Evolutionary conservation across 2,888 invertebrate species (phyloP), one percentile per base, ranked within the genome.

Genomic region (Machimus atricapillus): DNA sequence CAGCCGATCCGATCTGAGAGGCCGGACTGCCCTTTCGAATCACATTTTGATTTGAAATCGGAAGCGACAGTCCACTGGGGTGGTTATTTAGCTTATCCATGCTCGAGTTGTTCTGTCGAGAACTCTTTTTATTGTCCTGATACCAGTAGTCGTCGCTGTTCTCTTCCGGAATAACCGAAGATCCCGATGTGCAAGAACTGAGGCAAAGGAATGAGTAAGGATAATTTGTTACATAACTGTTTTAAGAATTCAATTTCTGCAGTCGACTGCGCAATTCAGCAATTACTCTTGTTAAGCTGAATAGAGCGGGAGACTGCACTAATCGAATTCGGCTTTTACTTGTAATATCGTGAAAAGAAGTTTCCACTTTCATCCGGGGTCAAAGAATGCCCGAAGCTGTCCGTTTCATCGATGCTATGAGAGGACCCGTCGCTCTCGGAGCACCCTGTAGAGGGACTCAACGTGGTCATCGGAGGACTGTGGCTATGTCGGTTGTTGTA

Each of bases 381-480:
- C 86, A 94, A 91, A 3, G 94, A 94, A 90, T 94, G 94, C 19
- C 93, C 93, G 89, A 93, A 94, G 87, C 94, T 92, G 81, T 94
- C 94, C 2, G 93, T 92, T 87, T 95, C 95, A 89, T 95, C 95
- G 90, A 95, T 94, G 85, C 95, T 95, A 77, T 95, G 92, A 2
- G 95, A 95, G 0, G 95, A 95, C 43, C 95, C 95, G 66, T 95
- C 95, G 23, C 95, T 95, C 90, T 95, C 95, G 0, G 95, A 95
- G 83, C 94, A 95, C 88, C 93, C 94, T 66, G 94, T 94, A 37
- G 94, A 94, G 66, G 95, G 95, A 90, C 94, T 95, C 82, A 94
- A 93, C 86, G 94, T 94, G 81, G 93, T 92, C 88, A 93, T 90
- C 86, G 94, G 93, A 83, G 92, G 92, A 90, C 92, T 93, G 89